phyloP scores from a whole-genome alignment of 2,113 vertebrate species.

The Toxostoma redivivum region DNA sequence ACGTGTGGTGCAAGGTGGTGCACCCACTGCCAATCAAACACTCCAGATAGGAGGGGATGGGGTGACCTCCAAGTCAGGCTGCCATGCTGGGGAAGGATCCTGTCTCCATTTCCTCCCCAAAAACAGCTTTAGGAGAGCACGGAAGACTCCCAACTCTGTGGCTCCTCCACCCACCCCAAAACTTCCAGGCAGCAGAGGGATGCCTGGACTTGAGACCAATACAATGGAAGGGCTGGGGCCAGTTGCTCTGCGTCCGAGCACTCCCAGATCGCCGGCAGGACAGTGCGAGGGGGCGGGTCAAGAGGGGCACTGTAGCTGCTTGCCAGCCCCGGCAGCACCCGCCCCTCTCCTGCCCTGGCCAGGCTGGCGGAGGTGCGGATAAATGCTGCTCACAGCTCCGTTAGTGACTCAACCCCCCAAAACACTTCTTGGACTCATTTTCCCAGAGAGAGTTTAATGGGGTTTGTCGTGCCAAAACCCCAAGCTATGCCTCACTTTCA shows the following conservation, averaged over 20 bases:
- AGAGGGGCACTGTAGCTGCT: neutral
- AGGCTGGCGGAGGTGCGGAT: neutral
- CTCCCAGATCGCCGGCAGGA: neutral
- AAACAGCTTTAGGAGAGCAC: neutral
- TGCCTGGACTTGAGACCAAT: neutral
- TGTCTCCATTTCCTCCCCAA: neutral
- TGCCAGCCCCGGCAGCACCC: neutral
- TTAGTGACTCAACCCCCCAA: conserved; percentile 49
- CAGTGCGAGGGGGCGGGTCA: rapidly evolving
- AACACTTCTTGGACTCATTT: conserved; percentile 60
- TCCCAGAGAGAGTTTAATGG: conserved; percentile 72
- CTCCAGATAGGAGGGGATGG: rapidly evolving
- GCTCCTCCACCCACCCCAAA: neutral
- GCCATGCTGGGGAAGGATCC: neutral
- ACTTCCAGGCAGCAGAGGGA: neutral
- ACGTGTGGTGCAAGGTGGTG: rapidly evolving
- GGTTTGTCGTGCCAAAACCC: conserved; percentile 69
- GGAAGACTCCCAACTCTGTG: neutral
- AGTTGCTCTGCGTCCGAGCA: neutral
- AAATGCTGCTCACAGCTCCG: neutral
- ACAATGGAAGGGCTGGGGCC: too few species aligned
- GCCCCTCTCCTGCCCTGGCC: neutral
- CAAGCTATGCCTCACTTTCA: conserved; percentile 69
- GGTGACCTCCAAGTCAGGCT: neutral
- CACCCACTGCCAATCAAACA: rapidly evolving